Evolutionary conservation across 2,888 invertebrate genomes (phyloP).

Genomic region (Nephrotoma appendiculata): DNA sequence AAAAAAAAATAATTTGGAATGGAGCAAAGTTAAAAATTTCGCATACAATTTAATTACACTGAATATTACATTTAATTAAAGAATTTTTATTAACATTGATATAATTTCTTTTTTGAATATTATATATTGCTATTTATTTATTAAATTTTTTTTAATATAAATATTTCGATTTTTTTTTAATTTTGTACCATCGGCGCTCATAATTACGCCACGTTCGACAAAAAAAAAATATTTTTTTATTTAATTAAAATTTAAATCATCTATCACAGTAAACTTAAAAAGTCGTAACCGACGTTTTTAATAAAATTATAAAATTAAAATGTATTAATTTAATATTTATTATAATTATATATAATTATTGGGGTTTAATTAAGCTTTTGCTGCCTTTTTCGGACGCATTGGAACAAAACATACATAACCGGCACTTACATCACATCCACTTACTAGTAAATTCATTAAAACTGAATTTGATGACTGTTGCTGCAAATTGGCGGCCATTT

Average conservation of each 20-base stretch:
- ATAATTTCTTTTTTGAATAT: background rate
- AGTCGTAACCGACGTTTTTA: background rate
- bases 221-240: constrained; percentile 7
- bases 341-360: background rate
- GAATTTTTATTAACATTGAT: background rate
- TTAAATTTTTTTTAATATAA: background rate
- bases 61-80: background rate
- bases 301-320: background rate
- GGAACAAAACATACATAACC: constrained; percentile 79
- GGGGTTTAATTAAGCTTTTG: constrained; percentile 26
- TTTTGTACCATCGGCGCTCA: constrained; percentile 25
- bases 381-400: constrained; percentile 39
- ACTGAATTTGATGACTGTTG: constrained; percentile 38
- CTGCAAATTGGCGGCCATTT: constrained; percentile 13
- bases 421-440: constrained; percentile 87
- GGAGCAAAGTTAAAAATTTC: background rate
- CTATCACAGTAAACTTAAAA: constrained; percentile 9
- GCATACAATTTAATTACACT: background rate
- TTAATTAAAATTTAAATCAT: constrained; percentile 10
- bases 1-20: constrained; percentile 1
- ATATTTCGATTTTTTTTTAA: constrained; percentile 1
- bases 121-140: background rate
- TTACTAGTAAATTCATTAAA: constrained; percentile 87
- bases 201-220: constrained; percentile 18
- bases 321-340: background rate